Conservation (phyloP, 2,888 invertebrate species). For the Trypoxylon attenuatum region DNA sequence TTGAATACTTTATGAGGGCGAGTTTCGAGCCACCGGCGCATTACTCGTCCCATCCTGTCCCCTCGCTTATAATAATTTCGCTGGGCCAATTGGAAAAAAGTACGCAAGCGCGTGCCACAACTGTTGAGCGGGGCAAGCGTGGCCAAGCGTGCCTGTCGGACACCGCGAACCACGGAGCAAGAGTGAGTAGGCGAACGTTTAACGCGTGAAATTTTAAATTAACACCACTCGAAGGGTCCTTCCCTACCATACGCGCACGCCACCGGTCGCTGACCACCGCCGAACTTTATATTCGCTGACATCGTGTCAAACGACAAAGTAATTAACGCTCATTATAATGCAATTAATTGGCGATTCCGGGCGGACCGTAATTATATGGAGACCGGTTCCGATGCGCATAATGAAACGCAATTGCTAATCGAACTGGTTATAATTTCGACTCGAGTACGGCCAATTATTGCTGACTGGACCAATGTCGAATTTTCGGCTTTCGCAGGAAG, state of each 20-base stretch:
- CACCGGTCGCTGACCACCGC: neutral
- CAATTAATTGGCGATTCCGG: conserved; percentile 24
- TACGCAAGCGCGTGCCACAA: neutral
- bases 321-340: conserved; percentile 31
- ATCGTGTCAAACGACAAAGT: conserved; percentile 24
- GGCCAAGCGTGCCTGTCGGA: neutral
- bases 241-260: neutral
- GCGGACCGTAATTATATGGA: neutral
- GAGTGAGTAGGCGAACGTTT: neutral
- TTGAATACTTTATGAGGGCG: neutral
- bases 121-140: too few species aligned
- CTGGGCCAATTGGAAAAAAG: neutral
- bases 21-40: neutral
- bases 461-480: too few species aligned
- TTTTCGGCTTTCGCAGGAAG: too few species aligned
- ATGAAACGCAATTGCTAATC: conserved; percentile 19
- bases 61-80: neutral
- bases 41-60: neutral
- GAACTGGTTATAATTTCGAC: neutral
- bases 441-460: too few species aligned
- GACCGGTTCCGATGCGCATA: conserved; percentile 10
- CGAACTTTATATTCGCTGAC: conserved; percentile 14
- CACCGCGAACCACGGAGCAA: neutral
- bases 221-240: conserved; percentile 9
- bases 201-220: conserved; percentile 32